Evolutionary conservation across 2,797 vertebrate species (phyloP), one percentile per base, ranked within the genome.

Genomic region (Enteromius afrohamiltoni): DNA sequence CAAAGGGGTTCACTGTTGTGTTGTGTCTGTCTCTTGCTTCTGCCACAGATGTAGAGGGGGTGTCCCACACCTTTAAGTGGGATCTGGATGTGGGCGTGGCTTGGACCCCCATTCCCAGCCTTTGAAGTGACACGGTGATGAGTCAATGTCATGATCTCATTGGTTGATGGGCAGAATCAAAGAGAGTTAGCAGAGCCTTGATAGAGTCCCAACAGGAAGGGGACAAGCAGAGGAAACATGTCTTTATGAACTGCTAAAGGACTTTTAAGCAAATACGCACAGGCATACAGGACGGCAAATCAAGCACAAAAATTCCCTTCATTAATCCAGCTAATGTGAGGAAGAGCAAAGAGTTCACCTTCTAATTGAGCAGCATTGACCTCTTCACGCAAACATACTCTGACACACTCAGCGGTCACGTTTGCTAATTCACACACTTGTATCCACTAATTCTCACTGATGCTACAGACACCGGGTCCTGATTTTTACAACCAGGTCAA

Each of bases 121-220:
- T 95, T 95, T 95, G 94, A 96, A 95, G 95, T 94, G 92, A 75
- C 93, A 93, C 92, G 90, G 90, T 91, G 92, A 92, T 89, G 93
- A 94, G 92, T 88, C 92, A 87, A 90, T 88, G 91, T 86, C 89
- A 90, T 23, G 45, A 92, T 92, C 92, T 91, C 93, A 95, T 95
- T 95, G 95, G 94, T 91, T 87, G 91, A 80, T 67, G 88, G 88
- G 84, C 83, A 89, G 94, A 95, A 95, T 95, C 94, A 96, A 96
- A 96, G 95, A 94, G 95, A 96, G 95, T 97, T 97, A 97, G 95
- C 96, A 97, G 94, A 95, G 95, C 91, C 94, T 95, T 96, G 96
- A 97, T 95, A 97, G 92, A 92, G 89, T 93, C 93, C 92, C 94
- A 94, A 96, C 97, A 97, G 97, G 96, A 97, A 97, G 95, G 92